Conservation (phyloP, 2,113 vertebrate species). For the Festucalex cinctus region DNA sequence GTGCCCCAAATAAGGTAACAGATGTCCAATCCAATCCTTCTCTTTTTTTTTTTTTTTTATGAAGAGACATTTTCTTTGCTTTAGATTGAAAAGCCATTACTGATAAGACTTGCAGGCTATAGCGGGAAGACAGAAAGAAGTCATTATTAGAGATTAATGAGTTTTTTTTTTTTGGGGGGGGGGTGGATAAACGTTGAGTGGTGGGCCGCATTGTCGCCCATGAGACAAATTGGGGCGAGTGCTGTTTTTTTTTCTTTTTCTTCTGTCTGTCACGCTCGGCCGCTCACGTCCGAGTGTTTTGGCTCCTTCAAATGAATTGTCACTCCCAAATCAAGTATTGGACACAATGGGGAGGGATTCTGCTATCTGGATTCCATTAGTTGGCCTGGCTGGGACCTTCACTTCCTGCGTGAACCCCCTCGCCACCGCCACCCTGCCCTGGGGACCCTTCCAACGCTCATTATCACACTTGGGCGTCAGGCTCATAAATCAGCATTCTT, state of each 20-base stretch:
- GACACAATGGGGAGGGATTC: slow-evolving; percentile 15
- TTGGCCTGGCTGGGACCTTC: slow-evolving; percentile 10
- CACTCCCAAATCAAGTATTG: slow-evolving; percentile 56
- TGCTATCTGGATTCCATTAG: slow-evolving; percentile 42
- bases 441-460: slow-evolving; percentile 6
- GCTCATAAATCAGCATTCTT: no score
- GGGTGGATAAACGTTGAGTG: slow-evolving; percentile 52
- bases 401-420: neutral
- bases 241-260: slow-evolving; percentile 20
- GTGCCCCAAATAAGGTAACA: neutral
- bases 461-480: no score
- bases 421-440: no score
- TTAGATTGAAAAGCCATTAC: slow-evolving; percentile 63
- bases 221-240: slow-evolving; percentile 41
- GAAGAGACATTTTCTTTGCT: slow-evolving; percentile 31
- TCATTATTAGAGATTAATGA: slow-evolving; percentile 69
- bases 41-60: neutral
- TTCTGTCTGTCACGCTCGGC: slow-evolving; percentile 44
- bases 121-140: slow-evolving; percentile 54
- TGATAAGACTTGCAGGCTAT: slow-evolving; percentile 53
- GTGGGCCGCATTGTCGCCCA: slow-evolving; percentile 43
- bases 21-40: slow-evolving; percentile 23
- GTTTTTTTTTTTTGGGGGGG: slow-evolving; percentile 42
- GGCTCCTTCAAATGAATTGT: slow-evolving; percentile 67
- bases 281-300: slow-evolving; percentile 41